A percentile compares a stretch with the other conserved stretches of the same genome.
Conservation (phyloP, 2,888 invertebrate species). For the Netelia melanura region DNA sequence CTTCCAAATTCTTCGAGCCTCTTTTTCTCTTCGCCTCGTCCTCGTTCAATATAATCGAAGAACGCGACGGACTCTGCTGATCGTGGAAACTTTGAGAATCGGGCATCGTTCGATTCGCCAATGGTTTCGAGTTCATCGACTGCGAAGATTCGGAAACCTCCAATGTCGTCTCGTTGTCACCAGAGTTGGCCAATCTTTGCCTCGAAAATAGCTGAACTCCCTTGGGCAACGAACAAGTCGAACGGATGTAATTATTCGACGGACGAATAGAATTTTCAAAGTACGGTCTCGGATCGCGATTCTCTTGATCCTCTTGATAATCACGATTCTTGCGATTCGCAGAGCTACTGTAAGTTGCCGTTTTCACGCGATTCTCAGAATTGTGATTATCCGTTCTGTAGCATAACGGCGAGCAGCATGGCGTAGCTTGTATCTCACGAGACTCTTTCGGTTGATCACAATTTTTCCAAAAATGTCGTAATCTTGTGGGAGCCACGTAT, state of each 20-base stretch:
- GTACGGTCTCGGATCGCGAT: constrained; percentile 15
- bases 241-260: constrained; percentile 16
- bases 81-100: constrained; percentile 11
- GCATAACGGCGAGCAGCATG: neutral
- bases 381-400: constrained; percentile 43
- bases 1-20: constrained; percentile 93
- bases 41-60: constrained; percentile 70
- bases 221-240: constrained; percentile 55
- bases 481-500: neutral
- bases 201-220: constrained; percentile 56
- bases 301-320: constrained; percentile 15
- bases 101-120: constrained; percentile 17
- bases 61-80: constrained; percentile 1
- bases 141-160: neutral
- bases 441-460: constrained; percentile 17
- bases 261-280: neutral
- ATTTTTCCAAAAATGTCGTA: constrained; percentile 43
- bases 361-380: constrained; percentile 51
- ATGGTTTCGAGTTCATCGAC: neutral
- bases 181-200: constrained; percentile 32
- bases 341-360: neutral
- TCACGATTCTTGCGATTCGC: neutral
- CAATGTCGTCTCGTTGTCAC: neutral
- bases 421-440: neutral
- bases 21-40: constrained; percentile 86